Base-by-base conservation (phyloP, 2,797 vertebrate species). In the Varecia variegata region DNA sequence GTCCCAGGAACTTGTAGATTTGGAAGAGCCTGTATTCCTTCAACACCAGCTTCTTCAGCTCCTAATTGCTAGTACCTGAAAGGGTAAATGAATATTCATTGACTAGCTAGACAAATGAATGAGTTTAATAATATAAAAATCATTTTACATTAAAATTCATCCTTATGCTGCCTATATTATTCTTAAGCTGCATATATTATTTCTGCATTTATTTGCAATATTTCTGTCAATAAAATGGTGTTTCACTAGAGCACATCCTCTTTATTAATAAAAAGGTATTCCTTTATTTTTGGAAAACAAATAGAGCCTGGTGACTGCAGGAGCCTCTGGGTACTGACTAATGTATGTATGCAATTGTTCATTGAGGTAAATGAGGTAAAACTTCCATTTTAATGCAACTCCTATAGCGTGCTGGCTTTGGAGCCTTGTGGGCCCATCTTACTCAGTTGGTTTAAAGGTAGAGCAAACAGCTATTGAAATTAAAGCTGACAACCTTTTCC, bases 221-320 rank as follows among this genome's bases (percentile, higher is more conserved):
- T 88, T 79, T 93, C 43, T 77, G n/a, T 77, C n/a, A 86, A 76
- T 71, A 87, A 47, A 85, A 52, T 56, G 20, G 45, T 73, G 38
- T 92, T 92, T 92, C 67, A 52, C 40, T 67, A 71, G 65, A 84
- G 47, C 20, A 52, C 2, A 67, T 91, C 38, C 71, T 93, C 52
- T 94, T 87, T 76, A 85, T 80, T 94, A 58, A 93, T 60, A 83
- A 54, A 74, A 90, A 95, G 40, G 0, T 56, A 81, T 43, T 74
- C 58, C 62, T 84, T 95, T 38, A 84, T 54, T 84, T 94, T 84
- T 80, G 47, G 38, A 91, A 95, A 93, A 85, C 60, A 95, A 90
- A 73, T 21, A 80, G 67, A 90, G 43, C 38, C 76, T 92, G 54
- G 60, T 70, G 60, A 93, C 38, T 47, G 18, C 0, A 4, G 45